A percentile compares a stretch with the other conserved stretches of the same genome.
Evolutionary conservation across 2,888 invertebrate genomes (phyloP).

Genomic region (Tolmerus cingulatus): DNA sequence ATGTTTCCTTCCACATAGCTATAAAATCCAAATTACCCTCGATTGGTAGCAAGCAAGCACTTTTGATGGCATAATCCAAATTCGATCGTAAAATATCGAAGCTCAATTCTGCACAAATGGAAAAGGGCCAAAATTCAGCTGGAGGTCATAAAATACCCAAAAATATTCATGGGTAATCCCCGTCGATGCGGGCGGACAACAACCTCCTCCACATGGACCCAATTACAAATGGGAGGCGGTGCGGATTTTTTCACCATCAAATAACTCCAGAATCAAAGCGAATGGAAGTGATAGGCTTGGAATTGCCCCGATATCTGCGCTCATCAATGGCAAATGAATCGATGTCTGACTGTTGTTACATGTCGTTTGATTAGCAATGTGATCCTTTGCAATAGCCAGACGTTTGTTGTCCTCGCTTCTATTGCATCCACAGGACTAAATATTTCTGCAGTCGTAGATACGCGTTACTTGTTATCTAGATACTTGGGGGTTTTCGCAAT

Average conservation of each 20-base stretch:
- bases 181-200: slow-evolving; percentile 23
- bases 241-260: neutral
- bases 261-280: slow-evolving; percentile 43
- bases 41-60: neutral
- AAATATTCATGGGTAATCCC: slow-evolving; percentile 50
- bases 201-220: neutral
- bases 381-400: neutral
- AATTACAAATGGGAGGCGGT: slow-evolving; percentile 43
- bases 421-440: neutral
- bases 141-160: slow-evolving; percentile 48
- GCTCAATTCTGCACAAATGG: slow-evolving; percentile 47
- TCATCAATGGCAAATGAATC: neutral
- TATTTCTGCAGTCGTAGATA: neutral
- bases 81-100: slow-evolving; percentile 46
- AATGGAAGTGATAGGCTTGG: slow-evolving; percentile 48
- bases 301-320: neutral
- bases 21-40: slow-evolving; percentile 47
- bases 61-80: slow-evolving; percentile 33
- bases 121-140: slow-evolving; percentile 39
- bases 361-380: neutral
- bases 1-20: slow-evolving; percentile 44
- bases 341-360: neutral
- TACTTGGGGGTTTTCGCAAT: neutral
- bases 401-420: neutral
- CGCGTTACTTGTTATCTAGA: neutral